Conservation (phyloP, 2,113 vertebrate species). For the Rhegmatorhina hoffmannsi region DNA sequence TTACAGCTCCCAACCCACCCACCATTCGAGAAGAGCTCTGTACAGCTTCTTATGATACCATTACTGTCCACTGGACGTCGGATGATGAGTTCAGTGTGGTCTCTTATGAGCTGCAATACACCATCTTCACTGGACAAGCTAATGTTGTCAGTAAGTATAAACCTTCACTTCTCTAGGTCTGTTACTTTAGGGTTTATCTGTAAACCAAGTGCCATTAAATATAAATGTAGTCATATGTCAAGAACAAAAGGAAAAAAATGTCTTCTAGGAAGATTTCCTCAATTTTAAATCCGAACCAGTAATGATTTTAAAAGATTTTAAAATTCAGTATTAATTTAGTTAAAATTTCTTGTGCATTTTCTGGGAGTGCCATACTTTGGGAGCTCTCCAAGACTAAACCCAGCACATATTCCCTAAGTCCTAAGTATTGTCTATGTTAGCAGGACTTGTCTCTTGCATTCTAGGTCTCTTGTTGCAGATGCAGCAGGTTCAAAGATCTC, state of each 20-base stretch:
- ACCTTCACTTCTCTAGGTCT: neutral
- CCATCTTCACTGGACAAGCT: constrained; percentile 95
- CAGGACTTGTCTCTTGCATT: neutral
- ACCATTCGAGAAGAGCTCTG: constrained; percentile 95
- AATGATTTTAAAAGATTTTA: neutral
- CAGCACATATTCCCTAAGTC: neutral
- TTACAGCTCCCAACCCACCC: constrained; percentile 91
- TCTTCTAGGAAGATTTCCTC: neutral
- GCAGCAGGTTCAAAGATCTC: neutral
- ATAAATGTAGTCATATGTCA: neutral
- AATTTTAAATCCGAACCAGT: neutral
- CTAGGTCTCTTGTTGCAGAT: neutral
- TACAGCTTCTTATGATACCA: constrained; percentile 96
- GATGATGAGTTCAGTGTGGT: constrained; percentile 97
- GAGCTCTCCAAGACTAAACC: neutral
- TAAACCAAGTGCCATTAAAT: neutral
- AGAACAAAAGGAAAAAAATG: neutral
- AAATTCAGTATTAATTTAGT: neutral
- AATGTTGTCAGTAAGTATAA: constrained; percentile 95
- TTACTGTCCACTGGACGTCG: constrained; percentile 96
- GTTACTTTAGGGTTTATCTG: neutral
- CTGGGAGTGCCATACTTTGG: neutral
- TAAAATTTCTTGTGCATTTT: neutral
- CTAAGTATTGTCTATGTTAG: neutral
- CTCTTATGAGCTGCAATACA: constrained; percentile 96